These are phyloP conservation scores for Malaclemys terrapin DNA, from an alignment of 2,113 vertebrate genomes.

Conservation along the genomic window DNA sequence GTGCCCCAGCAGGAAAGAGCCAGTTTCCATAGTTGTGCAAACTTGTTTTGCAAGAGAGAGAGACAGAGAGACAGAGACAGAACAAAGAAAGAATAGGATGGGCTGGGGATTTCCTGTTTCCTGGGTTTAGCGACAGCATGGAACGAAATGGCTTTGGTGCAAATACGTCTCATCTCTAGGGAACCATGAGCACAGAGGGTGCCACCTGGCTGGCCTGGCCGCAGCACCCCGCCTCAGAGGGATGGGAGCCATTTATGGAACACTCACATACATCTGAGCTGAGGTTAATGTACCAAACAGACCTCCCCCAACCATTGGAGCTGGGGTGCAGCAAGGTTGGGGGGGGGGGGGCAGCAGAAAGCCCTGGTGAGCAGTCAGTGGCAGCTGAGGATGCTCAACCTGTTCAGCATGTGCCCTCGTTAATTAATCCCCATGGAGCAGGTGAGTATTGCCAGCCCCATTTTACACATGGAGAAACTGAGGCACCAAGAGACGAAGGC, in stretches of 20 bases:
- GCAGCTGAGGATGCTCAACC: not conserved
- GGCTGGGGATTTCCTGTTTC: constrained; percentile 56
- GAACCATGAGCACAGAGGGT: not conserved
- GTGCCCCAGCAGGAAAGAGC: constrained; percentile 8
- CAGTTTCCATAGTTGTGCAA: constrained; percentile 12
- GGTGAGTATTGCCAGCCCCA: not conserved
- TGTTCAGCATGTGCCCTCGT: not conserved
- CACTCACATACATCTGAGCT: not conserved
- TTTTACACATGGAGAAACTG: not conserved
- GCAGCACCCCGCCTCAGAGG: not conserved
- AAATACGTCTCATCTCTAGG: not conserved
- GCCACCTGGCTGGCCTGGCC: not conserved
- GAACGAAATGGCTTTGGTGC: constrained; percentile 37
- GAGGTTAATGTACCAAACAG: not conserved
- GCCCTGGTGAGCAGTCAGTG: not conserved
- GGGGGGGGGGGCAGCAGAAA: not conserved
- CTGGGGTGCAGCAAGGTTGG: not conserved
- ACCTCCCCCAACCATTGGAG: not conserved
- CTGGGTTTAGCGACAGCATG: constrained; percentile 19
- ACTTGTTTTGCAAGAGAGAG: constrained; percentile 29
- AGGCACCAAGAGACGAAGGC: not conserved
- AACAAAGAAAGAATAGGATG: not conserved
- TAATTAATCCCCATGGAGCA: not conserved
- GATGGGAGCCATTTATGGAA: accelerated
- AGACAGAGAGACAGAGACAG: not conserved